These are phyloP conservation scores for Sipha flava DNA, from an alignment of 1,140 invertebrate species.

Conservation along the genomic window DNA sequence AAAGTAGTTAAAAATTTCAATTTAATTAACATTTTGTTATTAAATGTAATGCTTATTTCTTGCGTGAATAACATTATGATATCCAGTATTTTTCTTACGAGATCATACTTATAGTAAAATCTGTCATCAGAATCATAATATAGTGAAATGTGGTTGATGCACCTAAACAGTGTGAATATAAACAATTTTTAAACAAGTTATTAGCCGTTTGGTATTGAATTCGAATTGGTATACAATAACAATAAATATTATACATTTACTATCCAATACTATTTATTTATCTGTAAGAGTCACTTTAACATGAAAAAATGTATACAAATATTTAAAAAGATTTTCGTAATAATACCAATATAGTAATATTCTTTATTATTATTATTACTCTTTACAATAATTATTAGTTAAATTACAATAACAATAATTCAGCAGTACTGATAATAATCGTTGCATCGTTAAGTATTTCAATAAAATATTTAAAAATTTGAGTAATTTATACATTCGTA, in stretches of 20 bases:
- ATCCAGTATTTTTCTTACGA: too few relatives aligned
- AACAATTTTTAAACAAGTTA: too few relatives aligned
- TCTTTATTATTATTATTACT: background rate
- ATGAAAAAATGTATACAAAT: background rate
- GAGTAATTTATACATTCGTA: background rate
- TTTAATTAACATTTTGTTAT: too few relatives aligned
- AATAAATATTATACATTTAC: background rate
- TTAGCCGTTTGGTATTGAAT: too few relatives aligned
- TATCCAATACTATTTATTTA: background rate
- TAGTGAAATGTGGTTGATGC: too few relatives aligned
- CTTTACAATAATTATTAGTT: background rate
- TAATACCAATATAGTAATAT: background rate
- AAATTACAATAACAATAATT: background rate
- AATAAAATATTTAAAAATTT: background rate
- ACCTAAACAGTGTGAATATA: too few relatives aligned
- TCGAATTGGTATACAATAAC: too few relatives aligned
- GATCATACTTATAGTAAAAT: too few relatives aligned
- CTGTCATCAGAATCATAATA: too few relatives aligned
- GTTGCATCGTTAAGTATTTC: background rate
- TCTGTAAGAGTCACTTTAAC: background rate
- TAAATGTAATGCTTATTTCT: too few relatives aligned
- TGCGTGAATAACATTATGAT: too few relatives aligned
- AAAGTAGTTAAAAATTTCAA: too few relatives aligned
- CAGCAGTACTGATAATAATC: background rate
- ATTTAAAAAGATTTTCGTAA: background rate